These are phyloP conservation scores for Vulpes ferrilata DNA, from an alignment of 2,113 vertebrate genomes.

Conservation along the genomic window DNA sequence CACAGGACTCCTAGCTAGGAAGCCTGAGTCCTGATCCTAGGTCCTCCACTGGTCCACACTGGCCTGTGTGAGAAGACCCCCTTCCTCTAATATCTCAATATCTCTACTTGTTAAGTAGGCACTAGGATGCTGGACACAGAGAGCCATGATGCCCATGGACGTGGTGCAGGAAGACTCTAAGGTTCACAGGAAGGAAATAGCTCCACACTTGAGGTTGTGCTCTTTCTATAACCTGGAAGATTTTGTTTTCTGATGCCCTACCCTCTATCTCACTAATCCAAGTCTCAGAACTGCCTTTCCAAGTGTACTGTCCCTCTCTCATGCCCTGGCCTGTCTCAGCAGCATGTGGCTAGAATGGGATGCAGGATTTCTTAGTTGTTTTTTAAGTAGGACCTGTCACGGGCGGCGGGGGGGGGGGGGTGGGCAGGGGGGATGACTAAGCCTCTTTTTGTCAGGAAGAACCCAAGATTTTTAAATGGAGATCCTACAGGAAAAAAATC, in stretches of 20 bases:
- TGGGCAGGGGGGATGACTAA: not conserved
- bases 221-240: not conserved
- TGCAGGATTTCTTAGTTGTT: not conserved
- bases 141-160: not conserved
- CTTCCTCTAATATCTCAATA: not conserved
- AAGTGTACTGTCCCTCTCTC: not conserved
- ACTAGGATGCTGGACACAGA: not conserved
- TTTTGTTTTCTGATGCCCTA: not conserved
- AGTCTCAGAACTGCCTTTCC: not conserved
- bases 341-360: not conserved
- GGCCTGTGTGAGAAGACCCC: not conserved
- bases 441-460: conserved; percentile 40
- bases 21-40: not conserved
- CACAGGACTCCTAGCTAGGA: not conserved
- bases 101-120: not conserved
- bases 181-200: not conserved
- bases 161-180: not conserved
- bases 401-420: not conserved
- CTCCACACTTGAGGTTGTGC: not conserved
- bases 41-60: rapidly evolving
- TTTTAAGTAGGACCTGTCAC: conserved; percentile 33
- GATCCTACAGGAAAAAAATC: not conserved
- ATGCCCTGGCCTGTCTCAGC: not conserved
- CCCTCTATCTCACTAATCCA: not conserved
- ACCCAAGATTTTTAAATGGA: conserved; percentile 14